Conservation (phyloP, 2,888 invertebrate species). For the Neria commutata region DNA sequence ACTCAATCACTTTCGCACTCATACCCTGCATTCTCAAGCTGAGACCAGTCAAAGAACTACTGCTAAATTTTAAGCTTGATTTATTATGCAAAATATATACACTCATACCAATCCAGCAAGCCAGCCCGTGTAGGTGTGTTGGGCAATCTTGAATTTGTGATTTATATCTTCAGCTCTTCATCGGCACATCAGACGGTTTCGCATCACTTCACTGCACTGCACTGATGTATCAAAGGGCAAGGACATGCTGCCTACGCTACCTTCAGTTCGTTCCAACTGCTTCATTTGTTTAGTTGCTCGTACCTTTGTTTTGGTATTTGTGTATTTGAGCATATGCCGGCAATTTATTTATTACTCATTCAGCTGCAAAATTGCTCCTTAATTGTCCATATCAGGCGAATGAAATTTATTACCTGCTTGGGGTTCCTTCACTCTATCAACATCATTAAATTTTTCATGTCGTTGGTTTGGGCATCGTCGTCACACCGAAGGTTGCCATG, state of each 20-base stretch:
- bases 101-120: conserved; percentile 24
- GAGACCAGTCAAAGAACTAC: no score
- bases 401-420: conserved; percentile 58
- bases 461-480: conserved; percentile 36
- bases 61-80: conserved; percentile 46
- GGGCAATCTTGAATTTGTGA: conserved; percentile 6
- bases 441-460: conserved; percentile 10
- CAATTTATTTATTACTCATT: conserved; percentile 57
- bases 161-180: conserved; percentile 6
- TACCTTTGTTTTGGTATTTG: conserved; percentile 19
- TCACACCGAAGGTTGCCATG: conserved; percentile 13
- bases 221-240: conserved; percentile 5
- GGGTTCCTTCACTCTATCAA: conserved; percentile 13
- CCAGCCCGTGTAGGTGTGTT: not conserved
- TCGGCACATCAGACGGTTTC: no score
- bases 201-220: not conserved
- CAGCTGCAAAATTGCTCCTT: conserved; percentile 59
- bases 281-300: conserved; percentile 22
- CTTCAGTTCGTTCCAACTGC: conserved; percentile 21
- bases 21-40: no score
- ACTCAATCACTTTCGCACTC: no score
- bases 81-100: conserved; percentile 52
- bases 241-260: conserved; percentile 1
- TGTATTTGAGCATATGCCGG: conserved; percentile 7
- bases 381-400: conserved; percentile 59